These are phyloP conservation scores for Hiodon alosoides DNA, from an alignment of 2,113 vertebrate genomes.

Conservation along the genomic window DNA sequence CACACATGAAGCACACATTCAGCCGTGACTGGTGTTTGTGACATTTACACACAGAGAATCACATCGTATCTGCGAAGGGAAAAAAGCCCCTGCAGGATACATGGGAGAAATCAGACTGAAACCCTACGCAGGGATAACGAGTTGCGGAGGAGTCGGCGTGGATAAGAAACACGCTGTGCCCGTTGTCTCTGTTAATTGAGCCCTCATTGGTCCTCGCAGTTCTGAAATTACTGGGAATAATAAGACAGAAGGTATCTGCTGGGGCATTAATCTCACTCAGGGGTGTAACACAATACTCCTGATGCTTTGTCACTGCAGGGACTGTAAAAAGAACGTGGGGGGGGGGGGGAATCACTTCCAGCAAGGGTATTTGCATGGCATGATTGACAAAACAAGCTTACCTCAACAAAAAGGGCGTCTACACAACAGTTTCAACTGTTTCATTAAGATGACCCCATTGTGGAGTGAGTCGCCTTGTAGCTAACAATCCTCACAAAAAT, in stretches of 20 bases:
- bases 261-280: slow-evolving; percentile 5
- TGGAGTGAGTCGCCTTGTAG: background rate
- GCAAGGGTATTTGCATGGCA: background rate
- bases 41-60: background rate
- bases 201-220: too few species aligned
- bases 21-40: background rate
- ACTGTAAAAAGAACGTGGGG: background rate
- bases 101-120: background rate
- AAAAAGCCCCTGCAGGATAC: background rate
- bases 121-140: background rate
- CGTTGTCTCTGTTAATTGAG: background rate
- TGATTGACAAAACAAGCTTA: background rate
- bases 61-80: too few species aligned
- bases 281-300: background rate
- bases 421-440: slow-evolving; percentile 35
- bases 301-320: background rate
- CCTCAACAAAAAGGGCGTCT: background rate
- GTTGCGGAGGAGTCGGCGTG: too few species aligned
- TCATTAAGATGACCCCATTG: slow-evolving; percentile 42
- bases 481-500: too few species aligned
- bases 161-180: too few species aligned
- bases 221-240: too few species aligned
- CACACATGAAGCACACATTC: background rate
- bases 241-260: background rate
- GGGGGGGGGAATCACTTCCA: background rate